Evolutionary conservation across 2,888 invertebrate genomes (phyloP).

Genomic region (Furcula furcula): DNA sequence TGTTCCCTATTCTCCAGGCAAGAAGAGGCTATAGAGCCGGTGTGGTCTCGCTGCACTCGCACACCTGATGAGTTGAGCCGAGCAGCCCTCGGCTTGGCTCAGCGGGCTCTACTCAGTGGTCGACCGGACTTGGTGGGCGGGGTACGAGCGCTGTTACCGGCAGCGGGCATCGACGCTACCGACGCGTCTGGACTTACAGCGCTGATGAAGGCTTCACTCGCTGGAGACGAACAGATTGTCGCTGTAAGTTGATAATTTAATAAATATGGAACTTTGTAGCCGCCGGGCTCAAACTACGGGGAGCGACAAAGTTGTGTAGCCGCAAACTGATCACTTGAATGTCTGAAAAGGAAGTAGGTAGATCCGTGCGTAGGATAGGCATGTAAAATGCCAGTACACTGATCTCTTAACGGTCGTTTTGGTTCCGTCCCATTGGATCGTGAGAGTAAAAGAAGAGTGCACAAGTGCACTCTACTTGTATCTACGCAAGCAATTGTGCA

Average conservation of each 20-base stretch:
- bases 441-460: too few relatives aligned
- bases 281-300: too few relatives aligned
- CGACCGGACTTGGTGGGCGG: conserved; percentile 90
- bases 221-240: conserved; percentile 90
- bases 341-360: too few relatives aligned
- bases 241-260: conserved; percentile 61
- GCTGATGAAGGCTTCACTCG: conserved; percentile 90
- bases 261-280: too few relatives aligned
- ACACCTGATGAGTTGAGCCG: conserved; percentile 82
- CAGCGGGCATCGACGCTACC: conserved; percentile 87
- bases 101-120: conserved; percentile 90
- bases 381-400: too few relatives aligned
- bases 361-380: too few relatives aligned
- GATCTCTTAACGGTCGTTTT: too few relatives aligned
- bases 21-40: conserved; percentile 80
- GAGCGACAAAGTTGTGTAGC: too few relatives aligned
- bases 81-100: conserved; percentile 88
- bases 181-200: conserved; percentile 91
- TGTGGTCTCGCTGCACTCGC: conserved; percentile 60
- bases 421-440: too few relatives aligned
- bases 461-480: too few relatives aligned
- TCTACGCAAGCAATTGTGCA: too few relatives aligned
- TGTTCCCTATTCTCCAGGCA: conserved; percentile 48
- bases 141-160: conserved; percentile 86
- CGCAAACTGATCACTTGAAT: too few relatives aligned